Evolutionary conservation across 2,888 invertebrate genomes (phyloP), one percentile per base, ranked within the genome.

Genomic region (Drosophila picticornis): DNA sequence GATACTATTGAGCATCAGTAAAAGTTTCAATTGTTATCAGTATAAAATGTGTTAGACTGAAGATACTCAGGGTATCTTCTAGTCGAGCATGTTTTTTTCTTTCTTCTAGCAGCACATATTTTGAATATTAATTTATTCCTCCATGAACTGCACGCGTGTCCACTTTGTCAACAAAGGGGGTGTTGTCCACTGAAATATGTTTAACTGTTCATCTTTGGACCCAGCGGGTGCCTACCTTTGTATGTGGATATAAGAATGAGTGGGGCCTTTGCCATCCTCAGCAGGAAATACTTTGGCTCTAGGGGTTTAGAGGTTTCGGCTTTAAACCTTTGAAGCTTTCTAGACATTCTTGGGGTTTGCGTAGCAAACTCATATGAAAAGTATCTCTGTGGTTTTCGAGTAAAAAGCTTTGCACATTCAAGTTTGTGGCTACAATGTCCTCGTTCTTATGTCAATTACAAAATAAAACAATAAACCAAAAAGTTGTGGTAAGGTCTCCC

Each of bases 81-180:
- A 46, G 46, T 25, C 46, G 46, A 46, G 16, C 22, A 16, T 46
- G 4, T 27, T 31, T 38, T 31, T 31, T 4, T 27, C 34, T 29
- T 29, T 7, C n/a, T 40, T 38, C 40, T 22, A 27, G 27, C 13
- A 66, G 40, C 43, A 77, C 72, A 83, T 77, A 87, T 73, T 81
- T 82, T 53, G 59, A 51, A 79, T 88, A 89, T 88, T 89, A 81
- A 81, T 83, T 76, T 75, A 16, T 66, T n/a, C 9, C 40, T 53
- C 25, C 36, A 46, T 50, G 19, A 60, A 77, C 58, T 55, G 46
- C 61, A 60, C 43, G 38, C 32, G 67, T 48, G 61, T 58, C 46
- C 60, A 63, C 38, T 38, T 66, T 62, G 48, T 57, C 16, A 36
- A 10, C 55, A 31, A 29, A n/a, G 68, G 57, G 62, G 16, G 16